Evolutionary conservation across 92 coral and sea anemone species (phyloP).

Genomic region (Anthopleura xanthogrammica): DNA sequence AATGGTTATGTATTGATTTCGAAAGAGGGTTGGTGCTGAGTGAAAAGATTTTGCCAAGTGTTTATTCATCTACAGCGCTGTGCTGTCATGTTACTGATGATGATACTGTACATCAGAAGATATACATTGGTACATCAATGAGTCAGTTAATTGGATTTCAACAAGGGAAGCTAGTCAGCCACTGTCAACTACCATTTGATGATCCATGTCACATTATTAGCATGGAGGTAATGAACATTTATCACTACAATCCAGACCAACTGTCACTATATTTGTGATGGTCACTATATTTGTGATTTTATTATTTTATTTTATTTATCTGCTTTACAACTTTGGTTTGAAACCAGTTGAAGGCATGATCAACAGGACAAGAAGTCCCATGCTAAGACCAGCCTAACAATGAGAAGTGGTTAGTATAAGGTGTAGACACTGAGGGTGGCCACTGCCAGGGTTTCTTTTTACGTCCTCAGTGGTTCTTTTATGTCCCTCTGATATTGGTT

Average conservation of each 20-base stretch:
- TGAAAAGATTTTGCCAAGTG: slow-evolving; percentile 15
- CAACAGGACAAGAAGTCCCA: no score
- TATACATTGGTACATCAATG: slow-evolving; percentile 54
- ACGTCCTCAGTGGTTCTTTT: no score
- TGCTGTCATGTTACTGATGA: slow-evolving; percentile 1
- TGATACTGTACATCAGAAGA: slow-evolving; percentile 5
- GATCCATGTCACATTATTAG: slow-evolving; percentile 43
- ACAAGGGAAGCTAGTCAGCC: slow-evolving; percentile 57
- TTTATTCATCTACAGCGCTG: slow-evolving; percentile 8
- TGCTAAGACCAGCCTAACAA: no score
- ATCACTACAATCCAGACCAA: not conserved
- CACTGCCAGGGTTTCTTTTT: no score
- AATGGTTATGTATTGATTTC: not conserved
- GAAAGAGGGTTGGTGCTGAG: slow-evolving; percentile 1
- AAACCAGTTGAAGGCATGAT: no score
- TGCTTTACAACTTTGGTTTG: no score
- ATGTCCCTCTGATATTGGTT: no score
- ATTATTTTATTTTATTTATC: no score
- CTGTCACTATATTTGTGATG: not conserved
- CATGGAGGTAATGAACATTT: slow-evolving; percentile 12
- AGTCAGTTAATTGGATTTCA: slow-evolving; percentile 79
- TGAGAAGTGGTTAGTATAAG: no score
- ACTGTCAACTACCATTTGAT: slow-evolving; percentile 78
- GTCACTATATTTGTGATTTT: no score
- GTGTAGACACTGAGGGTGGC: no score